Evolutionary conservation across 2,888 invertebrate genomes (phyloP).

Genomic region (Campaea margaritaria): DNA sequence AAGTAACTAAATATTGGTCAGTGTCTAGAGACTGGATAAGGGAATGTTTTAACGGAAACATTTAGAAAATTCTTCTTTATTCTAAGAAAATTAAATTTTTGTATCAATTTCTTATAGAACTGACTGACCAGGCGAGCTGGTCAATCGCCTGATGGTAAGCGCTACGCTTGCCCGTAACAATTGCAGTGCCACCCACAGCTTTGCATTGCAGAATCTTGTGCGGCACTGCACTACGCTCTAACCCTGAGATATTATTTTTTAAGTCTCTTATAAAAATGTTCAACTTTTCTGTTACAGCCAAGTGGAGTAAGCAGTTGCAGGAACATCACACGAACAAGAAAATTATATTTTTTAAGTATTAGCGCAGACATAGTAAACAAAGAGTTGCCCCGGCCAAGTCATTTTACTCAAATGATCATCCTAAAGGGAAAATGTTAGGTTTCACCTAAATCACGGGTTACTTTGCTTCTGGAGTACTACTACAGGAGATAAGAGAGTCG

Average conservation of each 20-base stretch:
- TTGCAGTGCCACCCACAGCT: not conserved
- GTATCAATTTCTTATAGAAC: not conserved
- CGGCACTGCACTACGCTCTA: no score
- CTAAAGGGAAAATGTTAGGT: not conserved
- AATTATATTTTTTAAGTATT: slow-evolving; percentile 65
- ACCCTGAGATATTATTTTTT: no score
- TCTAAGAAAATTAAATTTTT: no score
- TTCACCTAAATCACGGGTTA: not conserved
- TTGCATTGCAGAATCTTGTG: not conserved
- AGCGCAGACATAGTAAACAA: slow-evolving; percentile 51
- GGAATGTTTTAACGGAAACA: no score
- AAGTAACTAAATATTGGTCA: no score
- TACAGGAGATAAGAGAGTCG: not conserved
- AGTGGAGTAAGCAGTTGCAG: slow-evolving; percentile 62
- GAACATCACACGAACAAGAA: slow-evolving; percentile 42
- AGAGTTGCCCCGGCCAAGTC: slow-evolving; percentile 27
- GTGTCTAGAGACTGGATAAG: no score
- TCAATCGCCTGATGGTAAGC: not conserved
- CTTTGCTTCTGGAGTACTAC: not conserved
- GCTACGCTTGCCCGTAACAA: not conserved
- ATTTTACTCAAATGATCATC: slow-evolving; percentile 11
- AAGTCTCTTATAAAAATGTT: not conserved
- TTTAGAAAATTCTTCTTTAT: no score
- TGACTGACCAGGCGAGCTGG: not conserved
- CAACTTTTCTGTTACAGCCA: slow-evolving; percentile 65